A percentile compares a stretch with the other conserved stretches of the same genome.
These are phyloP conservation scores for Poeciliopsis prolifica DNA, from an alignment of 2,113 vertebrate genomes.

Conservation along the genomic window DNA sequence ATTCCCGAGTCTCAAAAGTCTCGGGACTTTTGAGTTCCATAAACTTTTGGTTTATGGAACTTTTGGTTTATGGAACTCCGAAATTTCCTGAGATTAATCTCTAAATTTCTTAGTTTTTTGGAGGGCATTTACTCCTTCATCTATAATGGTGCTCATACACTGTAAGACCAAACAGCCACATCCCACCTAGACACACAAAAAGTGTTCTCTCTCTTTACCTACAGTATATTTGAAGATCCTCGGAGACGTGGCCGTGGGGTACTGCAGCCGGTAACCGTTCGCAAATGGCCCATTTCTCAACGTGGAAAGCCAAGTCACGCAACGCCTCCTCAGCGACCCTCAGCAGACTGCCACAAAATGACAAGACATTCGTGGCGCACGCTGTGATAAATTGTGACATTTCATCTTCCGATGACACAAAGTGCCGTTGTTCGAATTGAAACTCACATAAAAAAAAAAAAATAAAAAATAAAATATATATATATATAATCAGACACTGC, in stretches of 20 bases:
- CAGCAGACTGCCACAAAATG: conserved; percentile 56
- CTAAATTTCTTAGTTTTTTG: too few relatives aligned
- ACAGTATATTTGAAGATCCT: conserved; percentile 1
- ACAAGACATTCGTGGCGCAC: conserved; percentile 32
- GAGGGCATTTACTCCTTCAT: too few relatives aligned
- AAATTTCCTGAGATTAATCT: too few relatives aligned
- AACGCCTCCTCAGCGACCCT: conserved; percentile 51
- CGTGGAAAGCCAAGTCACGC: conserved; percentile 37
- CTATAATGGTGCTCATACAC: too few relatives aligned
- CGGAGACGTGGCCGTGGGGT: conserved; percentile 18
- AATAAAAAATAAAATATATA: not conserved
- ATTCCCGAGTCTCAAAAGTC: too few relatives aligned
- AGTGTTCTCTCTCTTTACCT: conserved; percentile 11
- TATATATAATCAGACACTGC: not conserved
- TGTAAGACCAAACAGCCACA: conserved; percentile 25
- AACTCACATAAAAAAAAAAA: too few relatives aligned
- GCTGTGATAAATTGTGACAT: not conserved
- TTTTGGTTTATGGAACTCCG: too few relatives aligned
- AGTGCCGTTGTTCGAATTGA: not conserved
- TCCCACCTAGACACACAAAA: conserved; percentile 10
- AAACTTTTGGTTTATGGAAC: too few relatives aligned
- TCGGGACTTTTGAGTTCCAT: too few relatives aligned
- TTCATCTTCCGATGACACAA: not conserved
- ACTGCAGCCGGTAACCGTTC: conserved; percentile 40
- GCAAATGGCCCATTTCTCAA: conserved; percentile 46